Evolutionary conservation across 2,797 vertebrate species (phyloP).

Genomic region (Mycteria americana): DNA sequence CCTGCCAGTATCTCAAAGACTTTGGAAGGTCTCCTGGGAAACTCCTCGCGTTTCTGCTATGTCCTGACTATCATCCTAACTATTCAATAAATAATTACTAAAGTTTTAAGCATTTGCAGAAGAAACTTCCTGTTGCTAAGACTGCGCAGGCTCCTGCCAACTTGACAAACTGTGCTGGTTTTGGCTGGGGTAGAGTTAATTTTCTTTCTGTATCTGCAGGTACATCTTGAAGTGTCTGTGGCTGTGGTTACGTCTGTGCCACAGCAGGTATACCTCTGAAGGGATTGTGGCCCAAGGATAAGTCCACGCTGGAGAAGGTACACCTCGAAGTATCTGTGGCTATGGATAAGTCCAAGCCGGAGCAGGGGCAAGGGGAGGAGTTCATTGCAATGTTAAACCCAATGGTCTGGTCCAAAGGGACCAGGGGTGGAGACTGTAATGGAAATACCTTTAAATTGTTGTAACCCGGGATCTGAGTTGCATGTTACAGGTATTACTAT

Average conservation of each 20-base stretch:
- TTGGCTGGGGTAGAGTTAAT: neutral
- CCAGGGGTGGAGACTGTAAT: neutral
- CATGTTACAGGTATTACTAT: neutral
- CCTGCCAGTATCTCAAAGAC: neutral
- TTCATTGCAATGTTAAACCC: neutral
- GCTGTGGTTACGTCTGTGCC: neutral
- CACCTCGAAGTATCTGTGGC: neutral
- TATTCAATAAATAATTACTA: constrained; percentile 34
- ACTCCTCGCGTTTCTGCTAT: neutral
- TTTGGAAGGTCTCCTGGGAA: constrained; percentile 17
- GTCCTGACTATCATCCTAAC: neutral
- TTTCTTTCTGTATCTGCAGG: neutral
- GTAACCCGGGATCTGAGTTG: neutral
- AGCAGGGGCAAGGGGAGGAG: neutral
- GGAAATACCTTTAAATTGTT: neutral
- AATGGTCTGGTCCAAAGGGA: neutral
- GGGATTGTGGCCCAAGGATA: neutral
- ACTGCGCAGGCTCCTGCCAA: neutral
- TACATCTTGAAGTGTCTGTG: neutral
- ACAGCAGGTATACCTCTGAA: neutral
- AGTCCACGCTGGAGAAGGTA: neutral
- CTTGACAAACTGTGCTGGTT: neutral
- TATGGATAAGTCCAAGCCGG: neutral
- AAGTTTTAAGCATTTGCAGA: neutral
- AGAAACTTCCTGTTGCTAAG: constrained; percentile 24